Evolutionary conservation across 2,888 invertebrate species (phyloP), one percentile per base, ranked within the genome.

Genomic region (Myopa tessellatipennis): DNA sequence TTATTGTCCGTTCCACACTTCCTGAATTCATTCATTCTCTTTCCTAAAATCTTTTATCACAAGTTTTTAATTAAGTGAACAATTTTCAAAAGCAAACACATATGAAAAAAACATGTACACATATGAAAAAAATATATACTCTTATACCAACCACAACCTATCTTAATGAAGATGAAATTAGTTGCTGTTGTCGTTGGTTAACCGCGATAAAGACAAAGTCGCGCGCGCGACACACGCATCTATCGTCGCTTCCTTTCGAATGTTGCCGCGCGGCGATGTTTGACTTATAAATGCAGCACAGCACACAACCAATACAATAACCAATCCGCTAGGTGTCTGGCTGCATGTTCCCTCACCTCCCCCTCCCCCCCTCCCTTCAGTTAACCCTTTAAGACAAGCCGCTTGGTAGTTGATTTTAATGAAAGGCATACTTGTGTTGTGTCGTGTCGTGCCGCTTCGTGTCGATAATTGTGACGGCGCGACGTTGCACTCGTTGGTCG

Each of bases 141-240:
- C 10, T 3, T 2, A 50, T 5, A 63, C 34, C 34, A n/a, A 63
- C 36, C 63, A 26, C 63, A 70, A 70, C 45, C 36, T 26, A 70
- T 70, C 50, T 70, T 52, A 70, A 70, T 70, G 72, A 58, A 72
- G 72, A 58, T 38, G 72, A 58, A 58, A 38, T 70, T 55, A 55
- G 70, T 52, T n/a, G 63, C 26, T n/a, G 26, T 6, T 68, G 38
- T 7, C 26, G 34, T 34, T 26, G 65, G 38, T 38, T 36, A 63
- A 26, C 63, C 63, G 34, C 63, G 63, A 26, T 12, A 18, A n/a
- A 40, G 26, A 68, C 8, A n/a, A 38, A 68, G 68, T 18, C 40
- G 67, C 67, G 26, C 26, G 67, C 36, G 68, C 40, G 45, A 38
- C 40, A 68, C 26, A n/a, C 18, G 45, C 45, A 8, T n/a, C 5